phyloP scores from a whole-genome alignment of 2,113 vertebrate species.

The Pseudopodoces humilis region DNA sequence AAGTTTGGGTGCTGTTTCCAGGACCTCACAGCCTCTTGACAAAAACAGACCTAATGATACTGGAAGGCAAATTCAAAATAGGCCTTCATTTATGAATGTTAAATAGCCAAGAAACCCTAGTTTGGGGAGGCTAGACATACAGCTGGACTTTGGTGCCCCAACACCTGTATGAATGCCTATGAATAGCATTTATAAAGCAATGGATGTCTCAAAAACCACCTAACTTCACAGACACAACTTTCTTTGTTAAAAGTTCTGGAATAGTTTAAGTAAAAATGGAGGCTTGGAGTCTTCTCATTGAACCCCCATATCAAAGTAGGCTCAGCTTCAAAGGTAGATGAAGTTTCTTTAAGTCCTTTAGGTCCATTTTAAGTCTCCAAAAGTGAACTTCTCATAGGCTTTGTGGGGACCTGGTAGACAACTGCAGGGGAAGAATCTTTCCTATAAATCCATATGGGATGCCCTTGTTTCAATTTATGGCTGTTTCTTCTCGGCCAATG shows the following conservation, averaged over 20 bases:
- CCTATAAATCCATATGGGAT: not conserved
- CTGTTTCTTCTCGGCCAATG: not conserved
- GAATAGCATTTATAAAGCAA: not conserved
- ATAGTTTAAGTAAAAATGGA: not conserved
- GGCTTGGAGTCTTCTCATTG: not conserved
- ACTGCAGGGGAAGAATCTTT: not conserved
- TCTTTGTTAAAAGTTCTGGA: not conserved
- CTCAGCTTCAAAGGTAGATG: not conserved
- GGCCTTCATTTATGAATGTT: not conserved
- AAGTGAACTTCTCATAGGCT: not conserved
- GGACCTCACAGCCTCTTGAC: not conserved
- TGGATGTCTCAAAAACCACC: not conserved
- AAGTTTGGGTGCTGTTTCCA: not conserved
- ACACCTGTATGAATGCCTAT: not conserved
- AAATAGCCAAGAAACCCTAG: not conserved
- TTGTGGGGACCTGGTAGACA: not conserved
- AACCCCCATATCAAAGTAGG: fast-evolving
- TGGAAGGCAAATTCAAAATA: not conserved
- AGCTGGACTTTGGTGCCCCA: not conserved
- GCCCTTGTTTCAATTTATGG: not conserved
- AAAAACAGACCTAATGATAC: not conserved
- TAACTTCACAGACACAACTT: not conserved
- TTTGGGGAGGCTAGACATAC: not conserved
- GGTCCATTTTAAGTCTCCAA: not conserved
- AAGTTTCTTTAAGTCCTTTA: not conserved